A percentile compares a stretch with the other conserved stretches of the same genome.
phyloP scores from a whole-genome alignment of 2,113 vertebrate species.

The Turnix velox region DNA sequence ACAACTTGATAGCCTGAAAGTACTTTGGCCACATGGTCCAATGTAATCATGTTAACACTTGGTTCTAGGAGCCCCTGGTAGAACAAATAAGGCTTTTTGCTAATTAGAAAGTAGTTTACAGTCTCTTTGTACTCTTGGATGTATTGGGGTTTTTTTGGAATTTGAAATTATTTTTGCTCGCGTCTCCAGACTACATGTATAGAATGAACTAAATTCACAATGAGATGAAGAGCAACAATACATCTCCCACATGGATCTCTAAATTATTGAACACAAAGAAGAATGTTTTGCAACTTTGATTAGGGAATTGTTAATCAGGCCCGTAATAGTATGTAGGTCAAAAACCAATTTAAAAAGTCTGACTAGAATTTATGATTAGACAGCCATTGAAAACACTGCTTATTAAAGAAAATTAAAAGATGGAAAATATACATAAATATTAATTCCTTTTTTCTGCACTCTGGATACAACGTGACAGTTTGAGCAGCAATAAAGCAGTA shows the following conservation, averaged over 20 bases:
- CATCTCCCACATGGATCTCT: slow-evolving; percentile 37
- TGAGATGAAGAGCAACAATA: slow-evolving; percentile 30
- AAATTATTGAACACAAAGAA: slow-evolving; percentile 67
- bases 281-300: slow-evolving; percentile 61
- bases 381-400: slow-evolving; percentile 1
- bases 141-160: background rate
- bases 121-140: background rate
- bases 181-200: background rate
- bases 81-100: background rate
- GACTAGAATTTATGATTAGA: slow-evolving; percentile 55
- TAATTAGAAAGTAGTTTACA: background rate
- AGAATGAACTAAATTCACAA: slow-evolving; percentile 1
- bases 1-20: background rate
- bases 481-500: background rate
- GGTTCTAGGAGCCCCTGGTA: background rate
- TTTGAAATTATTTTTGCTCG: slow-evolving; percentile 21
- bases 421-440: background rate
- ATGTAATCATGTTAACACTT: background rate
- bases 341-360: slow-evolving; percentile 58
- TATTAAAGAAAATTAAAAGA: background rate
- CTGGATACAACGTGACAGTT: background rate
- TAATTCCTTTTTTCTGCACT: background rate
- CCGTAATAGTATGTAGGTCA: slow-evolving; percentile 52
- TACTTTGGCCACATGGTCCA: background rate
- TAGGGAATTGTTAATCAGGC: slow-evolving; percentile 66